These are phyloP conservation scores for Agrotis segetum DNA, from an alignment of 2,888 invertebrate species.

Conservation along the genomic window DNA sequence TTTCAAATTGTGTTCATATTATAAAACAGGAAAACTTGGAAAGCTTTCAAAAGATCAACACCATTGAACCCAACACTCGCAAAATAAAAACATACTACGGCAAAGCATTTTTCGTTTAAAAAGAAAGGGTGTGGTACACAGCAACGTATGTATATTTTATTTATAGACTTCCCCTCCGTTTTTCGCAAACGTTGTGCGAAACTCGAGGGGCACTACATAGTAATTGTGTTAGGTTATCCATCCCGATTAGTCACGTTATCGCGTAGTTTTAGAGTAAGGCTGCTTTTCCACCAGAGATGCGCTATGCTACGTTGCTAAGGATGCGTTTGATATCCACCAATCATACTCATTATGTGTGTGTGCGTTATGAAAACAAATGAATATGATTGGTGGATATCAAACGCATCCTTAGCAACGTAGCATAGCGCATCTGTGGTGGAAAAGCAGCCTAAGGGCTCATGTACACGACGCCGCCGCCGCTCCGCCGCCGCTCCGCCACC, in stretches of 20 bases:
- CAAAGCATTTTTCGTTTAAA: conserved; percentile 16
- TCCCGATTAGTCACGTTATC: conserved; percentile 1
- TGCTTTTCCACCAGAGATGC: too few relatives aligned
- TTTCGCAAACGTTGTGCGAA: conserved; percentile 7
- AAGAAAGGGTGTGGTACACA: conserved; percentile 20
- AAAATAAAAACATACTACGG: conserved; percentile 24
- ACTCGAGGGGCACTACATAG: conserved; percentile 12
- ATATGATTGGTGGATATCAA: too few relatives aligned
- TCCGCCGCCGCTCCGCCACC: too few relatives aligned
- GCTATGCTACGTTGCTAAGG: too few relatives aligned
- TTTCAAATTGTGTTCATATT: background rate
- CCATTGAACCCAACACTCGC: background rate
- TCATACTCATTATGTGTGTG: too few relatives aligned
- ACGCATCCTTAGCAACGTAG: too few relatives aligned
- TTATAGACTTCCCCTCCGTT: conserved; percentile 2
- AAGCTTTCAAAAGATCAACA: conserved; percentile 21
- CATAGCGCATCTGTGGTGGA: too few relatives aligned
- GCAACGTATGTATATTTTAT: background rate
- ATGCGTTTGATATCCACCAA: too few relatives aligned
- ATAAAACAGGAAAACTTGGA: background rate
- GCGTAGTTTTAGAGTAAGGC: background rate
- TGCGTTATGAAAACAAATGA: too few relatives aligned
- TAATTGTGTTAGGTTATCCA: conserved; percentile 36
- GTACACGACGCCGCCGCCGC: too few relatives aligned
- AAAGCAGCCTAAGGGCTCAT: too few relatives aligned